Percentiles rank a stretch among this genome's conserved stretches.
Evolutionary conservation across 2,797 vertebrate species (phyloP).

Genomic region (Orientallactaga sibirica): DNA sequence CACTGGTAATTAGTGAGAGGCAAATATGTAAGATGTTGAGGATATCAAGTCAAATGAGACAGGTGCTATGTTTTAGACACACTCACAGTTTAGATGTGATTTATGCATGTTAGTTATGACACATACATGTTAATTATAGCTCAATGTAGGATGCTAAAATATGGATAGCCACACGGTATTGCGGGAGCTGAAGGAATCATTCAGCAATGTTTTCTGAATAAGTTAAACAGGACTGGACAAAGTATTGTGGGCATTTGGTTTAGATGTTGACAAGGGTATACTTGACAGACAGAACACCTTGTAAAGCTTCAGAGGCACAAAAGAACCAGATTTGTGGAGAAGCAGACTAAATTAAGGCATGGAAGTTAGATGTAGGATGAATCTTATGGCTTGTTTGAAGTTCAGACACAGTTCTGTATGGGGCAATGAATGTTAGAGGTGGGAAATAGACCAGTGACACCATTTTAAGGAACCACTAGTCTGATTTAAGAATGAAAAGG

Average conservation of each 20-base stretch:
- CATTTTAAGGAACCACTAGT: neutral
- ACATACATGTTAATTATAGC: too few species aligned
- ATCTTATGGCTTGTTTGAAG: neutral
- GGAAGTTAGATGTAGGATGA: neutral
- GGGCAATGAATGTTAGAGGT: neutral
- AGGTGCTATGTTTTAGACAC: neutral
- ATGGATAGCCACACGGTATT: neutral
- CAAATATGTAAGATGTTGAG: conserved; percentile 15
- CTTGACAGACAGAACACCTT: neutral
- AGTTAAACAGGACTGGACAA: neutral
- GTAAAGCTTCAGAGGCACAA: neutral
- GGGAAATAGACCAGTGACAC: neutral
- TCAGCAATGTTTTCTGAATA: neutral
- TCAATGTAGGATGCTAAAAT: neutral
- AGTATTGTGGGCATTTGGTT: neutral
- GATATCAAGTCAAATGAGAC: conserved; percentile 19
- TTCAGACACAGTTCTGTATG: neutral
- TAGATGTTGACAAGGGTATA: neutral
- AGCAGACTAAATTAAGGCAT: conserved; percentile 15
- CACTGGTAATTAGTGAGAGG: conserved; percentile 49
- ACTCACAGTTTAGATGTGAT: neutral
- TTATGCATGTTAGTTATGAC: neutral
- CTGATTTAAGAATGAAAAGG: neutral
- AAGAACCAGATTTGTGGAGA: neutral
- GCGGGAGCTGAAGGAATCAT: neutral